Base-by-base conservation (phyloP, 2,797 vertebrate species). In the Girardinus metallicus region DNA sequence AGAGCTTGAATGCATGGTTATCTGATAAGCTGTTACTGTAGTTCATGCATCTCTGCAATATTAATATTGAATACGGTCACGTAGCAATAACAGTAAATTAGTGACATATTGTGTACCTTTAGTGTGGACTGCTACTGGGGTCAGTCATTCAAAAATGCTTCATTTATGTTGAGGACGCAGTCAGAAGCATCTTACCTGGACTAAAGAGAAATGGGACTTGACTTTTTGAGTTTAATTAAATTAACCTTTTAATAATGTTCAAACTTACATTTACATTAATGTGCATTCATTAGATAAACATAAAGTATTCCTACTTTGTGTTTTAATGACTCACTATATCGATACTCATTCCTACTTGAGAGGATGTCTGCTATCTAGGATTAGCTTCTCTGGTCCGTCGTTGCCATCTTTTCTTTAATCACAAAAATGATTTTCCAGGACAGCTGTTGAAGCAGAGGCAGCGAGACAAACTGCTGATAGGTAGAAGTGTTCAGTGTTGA, bases 231-330 rank as follows among this genome's bases (percentile, higher is more conserved):
- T 62, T 62, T 29, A 31, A 34, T 64, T 64, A 39, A 64, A 36
- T 66, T 11, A 66, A 36, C 34, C 15, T 66, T 39, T 23, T 21
- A 21, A 23, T 39, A 11, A 36, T 66, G 10, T 66, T 66, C 62
- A 16, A 64, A 36, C 31, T 36, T 34, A 62, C 26, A 23, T 16
- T n/a, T 62, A 60, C 16, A 60, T 79, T 31, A 46, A 11, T 88
- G 41, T 72, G 73, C 76, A 79, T 85, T 77, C 89, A 81, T 86
- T 93, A 92, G 91, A 93, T 90, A 93, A 87, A 81, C 60, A 53
- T 41, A n/a, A n/a, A n/a, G n/a, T 51, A 51, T 46, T 46, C 12
- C 85, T 75, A 83, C 81, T 88, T 89, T 88, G 85, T 91, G 70
- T 79, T 83, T 83, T 92, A 91, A 93, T 93, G 89, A 91, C 82